Evolutionary conservation across 2,113 vertebrate species (phyloP).

Genomic region (Ceratotherium simum): DNA sequence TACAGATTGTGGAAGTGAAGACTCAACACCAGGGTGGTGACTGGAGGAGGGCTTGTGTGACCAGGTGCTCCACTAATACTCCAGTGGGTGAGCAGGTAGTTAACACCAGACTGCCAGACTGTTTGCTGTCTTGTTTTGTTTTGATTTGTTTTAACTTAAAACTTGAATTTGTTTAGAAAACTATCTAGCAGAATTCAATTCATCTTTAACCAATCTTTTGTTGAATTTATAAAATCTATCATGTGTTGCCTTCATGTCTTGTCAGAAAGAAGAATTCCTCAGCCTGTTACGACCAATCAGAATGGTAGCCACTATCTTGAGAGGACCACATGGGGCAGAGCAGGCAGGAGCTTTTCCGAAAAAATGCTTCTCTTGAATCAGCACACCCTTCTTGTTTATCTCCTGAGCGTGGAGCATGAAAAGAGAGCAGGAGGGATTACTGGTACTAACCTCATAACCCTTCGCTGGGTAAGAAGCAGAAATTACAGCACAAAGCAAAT

Average conservation of each 20-base stretch:
- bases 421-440: not conserved
- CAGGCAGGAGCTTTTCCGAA: not conserved
- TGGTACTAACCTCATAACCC: not conserved
- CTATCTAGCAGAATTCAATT: not conserved
- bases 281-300: not conserved
- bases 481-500: not conserved
- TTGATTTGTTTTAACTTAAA: not conserved
- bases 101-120: not conserved
- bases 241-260: not conserved
- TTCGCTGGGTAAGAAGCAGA: not conserved
- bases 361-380: not conserved
- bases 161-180: not conserved
- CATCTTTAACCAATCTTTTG: not conserved
- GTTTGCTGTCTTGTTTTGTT: not conserved
- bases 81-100: not conserved
- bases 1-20: not conserved
- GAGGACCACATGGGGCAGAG: not conserved
- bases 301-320: not conserved
- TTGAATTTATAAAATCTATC: not conserved
- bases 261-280: not conserved
- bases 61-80: not conserved
- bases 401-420: not conserved
- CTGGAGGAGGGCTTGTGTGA: too few species aligned
- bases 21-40: not conserved
- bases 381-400: not conserved